Percentiles rank a stretch among this genome's conserved stretches.
phyloP scores from a whole-genome alignment of 2,113 vertebrate genomes.

The Oxyura jamaicensis region DNA sequence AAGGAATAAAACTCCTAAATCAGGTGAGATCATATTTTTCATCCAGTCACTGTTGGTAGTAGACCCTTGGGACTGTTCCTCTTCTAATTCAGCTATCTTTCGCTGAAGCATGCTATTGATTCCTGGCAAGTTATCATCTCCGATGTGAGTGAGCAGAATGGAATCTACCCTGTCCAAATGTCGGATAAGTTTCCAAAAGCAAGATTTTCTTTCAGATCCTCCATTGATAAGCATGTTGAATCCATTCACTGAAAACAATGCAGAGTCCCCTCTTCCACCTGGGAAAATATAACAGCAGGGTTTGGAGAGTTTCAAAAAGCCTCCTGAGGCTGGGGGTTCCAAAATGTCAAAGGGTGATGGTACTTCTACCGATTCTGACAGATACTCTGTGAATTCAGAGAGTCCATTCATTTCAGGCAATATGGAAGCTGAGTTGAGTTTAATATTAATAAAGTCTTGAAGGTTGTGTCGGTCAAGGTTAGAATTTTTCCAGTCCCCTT shows the following conservation, averaged over 20 bases:
- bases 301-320: conserved; percentile 95
- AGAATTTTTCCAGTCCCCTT: conserved; percentile 94
- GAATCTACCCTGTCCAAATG: conserved; percentile 97
- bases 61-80: conserved; percentile 94
- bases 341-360: conserved; percentile 94
- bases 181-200: conserved; percentile 97
- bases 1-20: conserved; percentile 93
- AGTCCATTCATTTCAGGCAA: conserved; percentile 95
- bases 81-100: conserved; percentile 92
- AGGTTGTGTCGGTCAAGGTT: conserved; percentile 93
- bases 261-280: conserved; percentile 91
- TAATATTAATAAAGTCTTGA: conserved; percentile 94
- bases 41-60: conserved; percentile 95
- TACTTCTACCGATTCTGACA: conserved; percentile 96
- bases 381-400: conserved; percentile 92
- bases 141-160: conserved; percentile 93
- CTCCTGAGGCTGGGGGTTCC: conserved; percentile 93
- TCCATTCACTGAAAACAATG: conserved; percentile 94
- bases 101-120: conserved; percentile 96
- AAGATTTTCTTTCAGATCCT: conserved; percentile 93
- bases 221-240: conserved; percentile 99
- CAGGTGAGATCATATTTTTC: conserved; percentile 97
- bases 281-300: conserved; percentile 98
- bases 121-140: conserved; percentile 93
- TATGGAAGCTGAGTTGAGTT: conserved; percentile 88